Evolutionary conservation across 2,113 vertebrate genomes (phyloP), one percentile per base, ranked within the genome.

Genomic region (Apus apus): DNA sequence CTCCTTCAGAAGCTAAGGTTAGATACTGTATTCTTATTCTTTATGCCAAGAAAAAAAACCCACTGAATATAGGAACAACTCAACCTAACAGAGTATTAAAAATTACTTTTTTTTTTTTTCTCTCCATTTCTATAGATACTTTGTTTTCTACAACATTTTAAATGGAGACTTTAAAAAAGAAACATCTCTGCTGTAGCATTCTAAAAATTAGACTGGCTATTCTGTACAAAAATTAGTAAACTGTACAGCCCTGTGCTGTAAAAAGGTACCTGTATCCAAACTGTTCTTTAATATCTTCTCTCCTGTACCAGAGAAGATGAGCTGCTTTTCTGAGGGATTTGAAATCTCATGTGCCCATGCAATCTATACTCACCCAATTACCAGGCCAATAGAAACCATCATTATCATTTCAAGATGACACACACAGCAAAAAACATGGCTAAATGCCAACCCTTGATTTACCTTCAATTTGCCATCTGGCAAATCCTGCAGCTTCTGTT

Each of bases 381-480:
- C 8, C 9, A 84, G 26, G 32, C 48, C 76, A 75, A 56, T 2
- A 57, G 70, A 94, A 93, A 78, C 38, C 23, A 68, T 9, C 45
- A 8, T 29, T 75, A 3, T 9, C 71, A 81, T 32, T 75, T 60
- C 57, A 85, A 60, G 50, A 85, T 12, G 34, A 91, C 82, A 32
- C 57, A 87, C 12, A 87, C 12, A 81, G 38, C 17, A 58, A 75
- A 91, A 85, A 32, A 1, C 56, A 58, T 10, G 15, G 68, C 84
- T 89, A 51, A 89, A 89, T 0, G 30, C 58, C 89, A 92, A 58
- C 9, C 27, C 27, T 30, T 89, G 56, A 67, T 91, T 87, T 92
- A 89, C 87, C 89, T 94, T 81, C 61, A 61, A 15, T 94, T 94
- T 77, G 76, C 66, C 73, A 81, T 67, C 68, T 91, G 77, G 71